phyloP scores from a whole-genome alignment of 1,140 invertebrate genomes.

The Atta cephalotes region DNA sequence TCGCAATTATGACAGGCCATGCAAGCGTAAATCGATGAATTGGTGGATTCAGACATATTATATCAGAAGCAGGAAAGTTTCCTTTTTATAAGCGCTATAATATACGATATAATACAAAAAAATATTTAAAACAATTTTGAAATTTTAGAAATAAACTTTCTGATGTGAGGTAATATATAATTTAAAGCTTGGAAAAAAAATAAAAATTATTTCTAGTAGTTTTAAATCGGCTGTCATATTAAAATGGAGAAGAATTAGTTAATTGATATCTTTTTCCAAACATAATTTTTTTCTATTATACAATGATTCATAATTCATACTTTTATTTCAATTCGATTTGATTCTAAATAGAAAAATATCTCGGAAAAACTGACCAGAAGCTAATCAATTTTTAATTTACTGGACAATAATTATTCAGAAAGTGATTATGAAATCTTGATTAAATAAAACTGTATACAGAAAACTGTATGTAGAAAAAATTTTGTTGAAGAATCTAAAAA shows the following conservation, averaged over 20 bases:
- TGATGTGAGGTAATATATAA: not conserved
- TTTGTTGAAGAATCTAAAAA: too few relatives aligned
- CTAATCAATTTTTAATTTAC: too few relatives aligned
- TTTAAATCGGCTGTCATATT: not conserved
- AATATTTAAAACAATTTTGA: not conserved
- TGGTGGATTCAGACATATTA: not conserved
- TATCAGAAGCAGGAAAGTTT: not conserved
- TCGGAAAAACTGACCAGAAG: too few relatives aligned
- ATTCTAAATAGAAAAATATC: too few relatives aligned
- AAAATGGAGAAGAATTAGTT: not conserved
- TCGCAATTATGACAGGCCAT: constrained; percentile 20
- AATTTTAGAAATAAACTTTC: not conserved
- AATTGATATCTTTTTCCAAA: not conserved
- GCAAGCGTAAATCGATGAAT: constrained; percentile 4
- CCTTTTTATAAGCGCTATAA: not conserved
- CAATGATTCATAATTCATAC: not conserved
- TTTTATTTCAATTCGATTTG: not conserved
- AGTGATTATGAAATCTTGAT: too few relatives aligned
- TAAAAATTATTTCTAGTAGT: not conserved
- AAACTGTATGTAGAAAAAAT: too few relatives aligned
- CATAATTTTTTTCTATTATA: not conserved
- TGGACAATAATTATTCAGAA: too few relatives aligned
- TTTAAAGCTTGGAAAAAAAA: not conserved
- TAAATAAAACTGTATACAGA: too few relatives aligned
- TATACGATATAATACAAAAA: not conserved